phyloP scores from a whole-genome alignment of 1,140 invertebrate species.

The Coptotermes formosanus region DNA sequence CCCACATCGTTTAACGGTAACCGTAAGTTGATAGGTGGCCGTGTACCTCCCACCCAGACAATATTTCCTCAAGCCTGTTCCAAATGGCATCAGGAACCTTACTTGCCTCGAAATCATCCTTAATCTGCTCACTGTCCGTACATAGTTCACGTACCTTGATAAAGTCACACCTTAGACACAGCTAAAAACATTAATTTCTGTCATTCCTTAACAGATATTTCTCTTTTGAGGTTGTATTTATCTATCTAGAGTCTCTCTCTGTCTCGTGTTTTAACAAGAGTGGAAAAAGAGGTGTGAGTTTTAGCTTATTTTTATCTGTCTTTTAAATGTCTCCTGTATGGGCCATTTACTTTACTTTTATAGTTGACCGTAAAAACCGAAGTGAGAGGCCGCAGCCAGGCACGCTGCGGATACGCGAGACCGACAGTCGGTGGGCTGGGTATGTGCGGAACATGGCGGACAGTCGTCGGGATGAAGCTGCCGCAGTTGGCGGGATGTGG shows the following conservation, averaged over 20 bases:
- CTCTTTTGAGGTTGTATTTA: neutral
- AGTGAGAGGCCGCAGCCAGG: neutral
- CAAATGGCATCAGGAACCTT: neutral
- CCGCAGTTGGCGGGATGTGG: neutral
- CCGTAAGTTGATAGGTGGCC: too few species aligned
- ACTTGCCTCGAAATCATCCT: neutral
- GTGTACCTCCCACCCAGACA: too few species aligned
- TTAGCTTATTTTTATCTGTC: conserved; percentile 18
- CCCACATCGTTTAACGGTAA: too few species aligned
- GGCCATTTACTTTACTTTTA: conserved; percentile 16
- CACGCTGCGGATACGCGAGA: neutral
- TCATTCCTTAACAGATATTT: neutral
- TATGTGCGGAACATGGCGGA: neutral
- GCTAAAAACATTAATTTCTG: neutral
- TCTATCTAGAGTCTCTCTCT: neutral
- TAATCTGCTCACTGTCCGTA: neutral
- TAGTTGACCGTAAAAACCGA: conserved; percentile 2
- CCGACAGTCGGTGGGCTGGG: neutral
- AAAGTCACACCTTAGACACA: neutral
- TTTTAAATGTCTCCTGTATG: conserved; percentile 5
- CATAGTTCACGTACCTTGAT: neutral
- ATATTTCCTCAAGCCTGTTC: neutral
- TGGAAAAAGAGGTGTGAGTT: neutral
- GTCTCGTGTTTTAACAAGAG: neutral
- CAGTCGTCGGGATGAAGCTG: neutral